Conservation (phyloP, 2,113 vertebrate species). For the Oncorhynchus masou region DNA sequence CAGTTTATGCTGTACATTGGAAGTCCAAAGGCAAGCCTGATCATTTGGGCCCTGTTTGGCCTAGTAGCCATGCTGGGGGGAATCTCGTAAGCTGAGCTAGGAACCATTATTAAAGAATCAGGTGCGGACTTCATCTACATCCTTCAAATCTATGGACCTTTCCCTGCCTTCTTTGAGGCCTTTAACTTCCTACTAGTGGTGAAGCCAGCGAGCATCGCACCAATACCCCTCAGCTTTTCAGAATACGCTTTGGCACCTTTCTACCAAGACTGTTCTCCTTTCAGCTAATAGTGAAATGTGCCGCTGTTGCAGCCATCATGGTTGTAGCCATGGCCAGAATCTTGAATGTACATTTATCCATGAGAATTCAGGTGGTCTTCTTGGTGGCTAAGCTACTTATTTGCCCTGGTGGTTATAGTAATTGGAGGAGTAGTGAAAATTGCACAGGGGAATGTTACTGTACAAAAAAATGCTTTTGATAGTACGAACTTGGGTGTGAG, state of each 20-base stretch:
- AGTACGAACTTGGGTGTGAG: constrained; percentile 56
- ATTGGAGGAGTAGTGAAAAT: constrained; percentile 62
- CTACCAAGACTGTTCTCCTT: constrained; percentile 64
- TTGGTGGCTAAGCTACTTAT: constrained; percentile 65
- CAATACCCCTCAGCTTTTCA: not conserved
- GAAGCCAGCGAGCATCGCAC: not conserved
- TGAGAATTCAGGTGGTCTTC: constrained; percentile 69
- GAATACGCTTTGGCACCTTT: not conserved
- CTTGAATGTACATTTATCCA: constrained; percentile 65
- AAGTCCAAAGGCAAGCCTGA: constrained; percentile 79
- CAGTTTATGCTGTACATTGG: constrained; percentile 77
- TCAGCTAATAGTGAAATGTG: constrained; percentile 51
- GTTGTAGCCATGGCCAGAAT: constrained; percentile 65
- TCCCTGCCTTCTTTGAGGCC: constrained; percentile 43
- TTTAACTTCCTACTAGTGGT: not conserved
- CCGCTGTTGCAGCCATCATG: constrained; percentile 67
- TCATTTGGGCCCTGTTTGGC: constrained; percentile 79
- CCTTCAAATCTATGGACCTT: constrained; percentile 70
- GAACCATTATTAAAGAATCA: constrained; percentile 73
- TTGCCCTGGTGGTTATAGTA: constrained; percentile 69
- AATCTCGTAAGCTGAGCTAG: constrained; percentile 76
- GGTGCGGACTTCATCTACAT: constrained; percentile 79
- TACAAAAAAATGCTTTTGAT: constrained; percentile 73
- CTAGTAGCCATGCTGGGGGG: constrained; percentile 71
- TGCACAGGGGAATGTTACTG: constrained; percentile 55